phyloP scores from a whole-genome alignment of 2,113 vertebrate genomes.

The Gymnorhina tibicen region DNA sequence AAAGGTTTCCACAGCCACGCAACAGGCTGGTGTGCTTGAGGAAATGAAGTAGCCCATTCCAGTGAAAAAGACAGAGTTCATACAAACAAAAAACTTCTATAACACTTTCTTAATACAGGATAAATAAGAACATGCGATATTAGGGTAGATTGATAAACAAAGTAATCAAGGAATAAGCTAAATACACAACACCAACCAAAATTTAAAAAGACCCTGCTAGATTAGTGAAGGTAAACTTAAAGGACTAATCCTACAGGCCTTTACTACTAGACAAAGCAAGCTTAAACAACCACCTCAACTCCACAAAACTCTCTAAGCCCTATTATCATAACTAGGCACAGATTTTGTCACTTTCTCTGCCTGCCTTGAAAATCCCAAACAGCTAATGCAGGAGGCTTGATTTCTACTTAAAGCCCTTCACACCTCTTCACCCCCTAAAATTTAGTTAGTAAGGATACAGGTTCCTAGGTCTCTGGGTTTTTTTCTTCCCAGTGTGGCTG shows the following conservation, averaged over 20 bases:
- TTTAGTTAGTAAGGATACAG: rapidly evolving
- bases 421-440: rapidly evolving
- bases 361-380: neutral
- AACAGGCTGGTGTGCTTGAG: neutral
- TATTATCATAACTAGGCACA: neutral
- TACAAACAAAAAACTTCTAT: neutral
- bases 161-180: neutral
- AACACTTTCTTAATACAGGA: neutral
- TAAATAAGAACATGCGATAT: neutral
- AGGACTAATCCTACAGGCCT: neutral
- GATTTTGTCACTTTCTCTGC: neutral
- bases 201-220: rapidly evolving
- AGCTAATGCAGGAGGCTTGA: neutral
- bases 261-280: neutral
- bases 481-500: rapidly evolving
- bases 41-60: neutral
- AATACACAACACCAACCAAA: rapidly evolving
- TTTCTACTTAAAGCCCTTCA: neutral
- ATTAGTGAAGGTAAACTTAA: neutral
- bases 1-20: rapidly evolving
- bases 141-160: neutral
- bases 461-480: rapidly evolving
- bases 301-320: rapidly evolving
- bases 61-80: neutral
- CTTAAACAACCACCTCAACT: neutral